Percentiles rank a stretch among this genome's conserved stretches.
Evolutionary conservation across 2,888 invertebrate species (phyloP).

Genomic region (Sipha maydis): DNA sequence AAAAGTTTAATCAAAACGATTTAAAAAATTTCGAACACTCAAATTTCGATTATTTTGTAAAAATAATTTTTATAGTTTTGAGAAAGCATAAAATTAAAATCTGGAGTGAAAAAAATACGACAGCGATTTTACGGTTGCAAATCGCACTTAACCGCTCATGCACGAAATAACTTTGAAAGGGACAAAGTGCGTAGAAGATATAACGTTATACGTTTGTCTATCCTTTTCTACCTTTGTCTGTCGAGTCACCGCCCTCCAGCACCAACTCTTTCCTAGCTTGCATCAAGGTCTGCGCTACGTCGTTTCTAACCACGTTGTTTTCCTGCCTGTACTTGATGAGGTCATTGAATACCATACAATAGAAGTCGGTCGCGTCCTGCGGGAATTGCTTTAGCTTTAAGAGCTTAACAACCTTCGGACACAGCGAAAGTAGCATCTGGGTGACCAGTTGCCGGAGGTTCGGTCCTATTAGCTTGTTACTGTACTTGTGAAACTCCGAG

Average conservation of each 20-base stretch:
- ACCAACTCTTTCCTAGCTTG: conserved; percentile 21
- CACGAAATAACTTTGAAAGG: too few relatives aligned
- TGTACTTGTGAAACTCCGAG: conserved; percentile 68
- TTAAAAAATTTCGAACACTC: too few relatives aligned
- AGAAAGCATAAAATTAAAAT: too few relatives aligned
- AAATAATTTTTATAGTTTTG: too few relatives aligned
- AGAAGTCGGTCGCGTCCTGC: conserved; percentile 13
- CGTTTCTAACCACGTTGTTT: conserved; percentile 46
- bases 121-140: too few relatives aligned
- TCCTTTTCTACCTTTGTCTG: too few relatives aligned
- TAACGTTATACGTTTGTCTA: too few relatives aligned
- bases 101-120: too few relatives aligned
- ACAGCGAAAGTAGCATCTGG: conserved; percentile 5
- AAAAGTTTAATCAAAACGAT: too few relatives aligned
- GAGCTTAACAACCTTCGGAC: not conserved
- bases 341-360: conserved; percentile 14
- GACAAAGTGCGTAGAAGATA: too few relatives aligned
- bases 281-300: conserved; percentile 50
- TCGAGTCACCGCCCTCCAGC: not conserved
- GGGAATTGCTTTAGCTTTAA: conserved; percentile 24
- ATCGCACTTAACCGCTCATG: too few relatives aligned
- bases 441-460: not conserved
- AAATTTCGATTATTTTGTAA: too few relatives aligned
- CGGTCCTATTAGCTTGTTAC: conserved; percentile 63
- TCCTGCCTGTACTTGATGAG: conserved; percentile 32